phyloP scores from a whole-genome alignment of 2,797 vertebrate genomes.

The Pelobates cultripes region DNA sequence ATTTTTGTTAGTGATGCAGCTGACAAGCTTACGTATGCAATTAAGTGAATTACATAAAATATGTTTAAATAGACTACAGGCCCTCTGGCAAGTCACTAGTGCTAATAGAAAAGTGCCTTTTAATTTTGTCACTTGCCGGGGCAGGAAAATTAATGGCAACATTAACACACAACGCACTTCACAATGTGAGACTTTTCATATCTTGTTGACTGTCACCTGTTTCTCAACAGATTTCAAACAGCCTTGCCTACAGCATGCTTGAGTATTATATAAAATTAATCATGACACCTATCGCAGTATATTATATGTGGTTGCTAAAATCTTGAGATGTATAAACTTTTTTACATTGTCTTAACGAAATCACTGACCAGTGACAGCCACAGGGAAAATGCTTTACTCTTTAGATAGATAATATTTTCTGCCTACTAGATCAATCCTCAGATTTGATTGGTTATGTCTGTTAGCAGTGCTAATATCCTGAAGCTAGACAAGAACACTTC shows the following conservation, averaged over 20 bases:
- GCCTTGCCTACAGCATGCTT: conserved; percentile 61
- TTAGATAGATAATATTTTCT: not conserved
- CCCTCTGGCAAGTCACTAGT: conserved; percentile 29
- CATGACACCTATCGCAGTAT: conserved; percentile 58
- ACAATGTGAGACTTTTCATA: conserved; percentile 53
- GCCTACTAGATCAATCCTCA: not conserved
- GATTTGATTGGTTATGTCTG: not conserved
- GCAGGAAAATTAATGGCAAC: conserved; percentile 60
- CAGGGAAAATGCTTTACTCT: conserved; percentile 32
- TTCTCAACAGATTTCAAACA: conserved; percentile 60
- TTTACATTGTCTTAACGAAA: conserved; percentile 26
- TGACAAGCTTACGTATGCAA: conserved; percentile 59
- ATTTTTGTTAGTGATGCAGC: conserved; percentile 55
- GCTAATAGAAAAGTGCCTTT: conserved; percentile 45
- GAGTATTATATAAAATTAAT: conserved; percentile 59
- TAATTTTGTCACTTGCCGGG: conserved; percentile 30
- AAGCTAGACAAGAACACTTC: conserved; percentile 5
- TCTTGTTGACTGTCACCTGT: conserved; percentile 62
- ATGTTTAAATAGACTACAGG: conserved; percentile 61
- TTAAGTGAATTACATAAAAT: conserved; percentile 64
- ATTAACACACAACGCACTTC: conserved; percentile 36
- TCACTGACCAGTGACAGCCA: conserved; percentile 31
- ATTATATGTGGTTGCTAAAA: conserved; percentile 50
- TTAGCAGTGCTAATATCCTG: conserved; percentile 2
- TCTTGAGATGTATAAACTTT: conserved; percentile 50